These are phyloP conservation scores for Alviniconcha marisindica DNA, from an alignment of 1,140 invertebrate species.

Conservation along the genomic window DNA sequence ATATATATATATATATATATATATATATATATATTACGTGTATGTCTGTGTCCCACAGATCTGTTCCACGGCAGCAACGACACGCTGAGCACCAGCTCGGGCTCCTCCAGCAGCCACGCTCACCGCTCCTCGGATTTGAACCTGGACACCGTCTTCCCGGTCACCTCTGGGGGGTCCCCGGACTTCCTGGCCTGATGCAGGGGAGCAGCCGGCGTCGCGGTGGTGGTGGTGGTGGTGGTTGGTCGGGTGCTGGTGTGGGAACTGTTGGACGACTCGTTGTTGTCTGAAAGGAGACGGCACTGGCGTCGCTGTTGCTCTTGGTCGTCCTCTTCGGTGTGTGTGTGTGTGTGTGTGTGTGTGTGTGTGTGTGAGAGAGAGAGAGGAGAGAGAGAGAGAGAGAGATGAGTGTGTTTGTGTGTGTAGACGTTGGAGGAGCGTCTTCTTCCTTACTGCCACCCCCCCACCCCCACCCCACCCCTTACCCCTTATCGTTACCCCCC, in stretches of 20 bases:
- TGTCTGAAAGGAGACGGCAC: neutral
- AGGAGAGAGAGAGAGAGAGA: too few relatives aligned
- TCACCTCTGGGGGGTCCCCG: conserved; percentile 38
- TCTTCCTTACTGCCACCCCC: too few relatives aligned
- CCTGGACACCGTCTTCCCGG: conserved; percentile 48
- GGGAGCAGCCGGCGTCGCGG: neutral
- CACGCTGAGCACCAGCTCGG: conserved; percentile 68
- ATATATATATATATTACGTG: too few relatives aligned
- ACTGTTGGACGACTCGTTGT: neutral
- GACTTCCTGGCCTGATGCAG: conserved; percentile 45
- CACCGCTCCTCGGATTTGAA: conserved; percentile 47
- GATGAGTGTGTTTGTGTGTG: too few relatives aligned
- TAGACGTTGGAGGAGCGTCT: too few relatives aligned
- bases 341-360: neutral
- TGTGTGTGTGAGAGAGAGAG: neutral
- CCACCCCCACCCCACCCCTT: too few relatives aligned
- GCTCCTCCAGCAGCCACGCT: conserved; percentile 59
- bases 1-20: neutral
- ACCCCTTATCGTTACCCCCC: too few relatives aligned
- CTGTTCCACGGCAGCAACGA: conserved; percentile 68
- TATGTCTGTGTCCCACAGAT: conserved; percentile 53
- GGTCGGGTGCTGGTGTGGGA: neutral
- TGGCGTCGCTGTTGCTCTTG: neutral
- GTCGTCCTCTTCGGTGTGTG: neutral
- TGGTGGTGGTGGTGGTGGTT: neutral